Evolutionary conservation across 1,140 invertebrate genomes (phyloP).

Genomic region (Olivierus martensii): DNA sequence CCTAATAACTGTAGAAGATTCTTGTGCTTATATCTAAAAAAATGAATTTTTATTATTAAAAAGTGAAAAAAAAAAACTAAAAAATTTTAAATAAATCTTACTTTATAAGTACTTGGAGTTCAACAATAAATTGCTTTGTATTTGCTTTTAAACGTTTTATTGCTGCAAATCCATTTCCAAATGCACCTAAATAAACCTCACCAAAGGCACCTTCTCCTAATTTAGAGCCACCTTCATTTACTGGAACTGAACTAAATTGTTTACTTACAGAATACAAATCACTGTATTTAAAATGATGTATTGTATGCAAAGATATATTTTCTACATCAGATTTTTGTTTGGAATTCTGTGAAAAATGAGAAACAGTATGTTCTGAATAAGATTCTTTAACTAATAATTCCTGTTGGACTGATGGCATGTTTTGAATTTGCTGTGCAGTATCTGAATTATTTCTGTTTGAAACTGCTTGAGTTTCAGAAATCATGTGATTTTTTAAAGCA

Average conservation of each 20-base stretch:
- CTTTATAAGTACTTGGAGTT: constrained; percentile 6
- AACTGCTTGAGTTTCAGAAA: no score
- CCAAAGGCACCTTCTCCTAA: constrained; percentile 22
- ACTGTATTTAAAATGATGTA: background rate
- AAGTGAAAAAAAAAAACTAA: background rate
- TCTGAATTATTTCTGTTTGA: no score
- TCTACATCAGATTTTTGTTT: background rate
- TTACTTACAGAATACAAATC: constrained; percentile 7
- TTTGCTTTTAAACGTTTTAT: constrained; percentile 6
- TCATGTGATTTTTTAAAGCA: no score
- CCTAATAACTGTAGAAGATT: constrained; percentile 87
- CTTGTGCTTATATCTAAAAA: constrained; percentile 58
- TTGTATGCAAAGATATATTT: background rate
- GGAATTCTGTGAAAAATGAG: background rate
- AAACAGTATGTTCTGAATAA: background rate
- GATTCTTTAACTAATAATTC: background rate
- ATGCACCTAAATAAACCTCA: constrained; percentile 16
- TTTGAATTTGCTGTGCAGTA: background rate
- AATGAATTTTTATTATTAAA: background rate
- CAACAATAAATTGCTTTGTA: constrained; percentile 10
- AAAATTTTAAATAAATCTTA: background rate
- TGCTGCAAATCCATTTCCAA: background rate
- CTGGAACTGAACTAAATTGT: constrained; percentile 7
- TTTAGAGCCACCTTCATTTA: constrained; percentile 17
- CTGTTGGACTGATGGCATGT: background rate